Conservation (phyloP, 92 coral and sea anemone species). For the Bergia sp. region DNA sequence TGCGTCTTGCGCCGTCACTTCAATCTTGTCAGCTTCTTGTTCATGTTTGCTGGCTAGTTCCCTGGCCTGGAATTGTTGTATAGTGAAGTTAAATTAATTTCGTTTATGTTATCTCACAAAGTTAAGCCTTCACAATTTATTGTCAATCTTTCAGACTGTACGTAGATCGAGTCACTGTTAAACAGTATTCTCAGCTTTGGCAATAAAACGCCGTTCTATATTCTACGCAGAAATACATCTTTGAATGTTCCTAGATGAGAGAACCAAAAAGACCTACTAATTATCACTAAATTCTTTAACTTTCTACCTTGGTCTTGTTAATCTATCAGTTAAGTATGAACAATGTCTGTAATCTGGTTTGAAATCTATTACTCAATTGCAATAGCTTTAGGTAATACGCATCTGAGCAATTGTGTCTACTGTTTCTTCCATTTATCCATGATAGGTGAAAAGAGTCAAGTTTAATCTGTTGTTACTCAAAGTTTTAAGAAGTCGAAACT, state of each 20-base stretch:
- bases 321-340: not conserved
- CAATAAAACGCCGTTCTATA: no score
- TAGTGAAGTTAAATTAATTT: not conserved
- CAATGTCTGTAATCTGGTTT: not conserved
- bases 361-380: no score
- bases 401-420: not conserved
- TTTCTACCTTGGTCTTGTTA: no score
- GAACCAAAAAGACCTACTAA: no score
- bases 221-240: no score
- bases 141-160: not conserved
- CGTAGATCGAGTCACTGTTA: no score
- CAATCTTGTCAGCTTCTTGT: conserved; percentile 70
- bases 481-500: no score
- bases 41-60: conserved; percentile 80
- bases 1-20: conserved; percentile 64
- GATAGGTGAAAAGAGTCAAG: no score
- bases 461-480: no score
- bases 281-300: no score
- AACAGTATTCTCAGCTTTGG: no score
- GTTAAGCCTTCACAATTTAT: not conserved
- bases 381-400: not conserved
- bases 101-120: not conserved
- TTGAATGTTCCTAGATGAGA: no score
- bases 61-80: conserved; percentile 56
- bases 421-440: not conserved